These are phyloP conservation scores for Octodon degus DNA, from an alignment of 2,113 vertebrate genomes.

Conservation along the genomic window DNA sequence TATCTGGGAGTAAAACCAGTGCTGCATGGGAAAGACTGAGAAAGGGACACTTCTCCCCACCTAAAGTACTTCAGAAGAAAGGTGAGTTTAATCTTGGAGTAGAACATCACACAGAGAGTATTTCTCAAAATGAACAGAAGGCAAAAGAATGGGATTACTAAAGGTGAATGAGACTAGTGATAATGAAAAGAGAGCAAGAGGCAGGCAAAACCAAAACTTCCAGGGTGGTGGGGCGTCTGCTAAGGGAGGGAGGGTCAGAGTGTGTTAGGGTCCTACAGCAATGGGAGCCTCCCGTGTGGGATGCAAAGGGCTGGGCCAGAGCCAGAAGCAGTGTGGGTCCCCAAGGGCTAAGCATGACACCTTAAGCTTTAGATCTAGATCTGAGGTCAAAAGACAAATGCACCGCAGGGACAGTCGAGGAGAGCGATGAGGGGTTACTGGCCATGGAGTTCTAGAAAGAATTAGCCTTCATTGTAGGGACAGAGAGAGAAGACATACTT, in stretches of 20 bases:
- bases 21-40: neutral
- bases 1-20: neutral
- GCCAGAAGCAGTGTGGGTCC: neutral
- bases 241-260: neutral
- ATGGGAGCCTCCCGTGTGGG: too few relatives aligned
- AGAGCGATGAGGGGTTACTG: neutral
- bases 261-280: too few relatives aligned
- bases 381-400: neutral
- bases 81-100: neutral
- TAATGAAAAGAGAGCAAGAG: neutral
- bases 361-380: neutral
- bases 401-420: neutral
- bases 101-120: neutral
- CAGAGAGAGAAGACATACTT: accelerated
- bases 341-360: neutral
- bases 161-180: neutral
- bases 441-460: neutral
- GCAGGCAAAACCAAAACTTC: neutral
- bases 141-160: neutral
- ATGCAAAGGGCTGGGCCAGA: too few relatives aligned
- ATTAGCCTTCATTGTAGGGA: neutral
- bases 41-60: neutral
- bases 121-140: neutral
- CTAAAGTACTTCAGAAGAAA: neutral
- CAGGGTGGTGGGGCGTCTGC: neutral